Evolutionary conservation across 2,797 vertebrate genomes (phyloP).

Genomic region (Characodon lateralis): DNA sequence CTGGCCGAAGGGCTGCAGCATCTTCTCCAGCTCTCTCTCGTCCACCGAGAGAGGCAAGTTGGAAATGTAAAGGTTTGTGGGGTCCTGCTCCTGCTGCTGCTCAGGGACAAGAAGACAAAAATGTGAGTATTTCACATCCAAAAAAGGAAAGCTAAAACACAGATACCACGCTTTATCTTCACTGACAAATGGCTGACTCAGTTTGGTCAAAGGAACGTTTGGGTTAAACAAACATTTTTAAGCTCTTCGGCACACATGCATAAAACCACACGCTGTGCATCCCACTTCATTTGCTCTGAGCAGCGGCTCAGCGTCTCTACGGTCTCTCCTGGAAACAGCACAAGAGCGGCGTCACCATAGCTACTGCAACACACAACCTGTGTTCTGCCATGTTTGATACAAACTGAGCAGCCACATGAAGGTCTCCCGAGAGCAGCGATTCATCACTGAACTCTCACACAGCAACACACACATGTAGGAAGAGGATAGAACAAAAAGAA

Average conservation of each 20-base stretch:
- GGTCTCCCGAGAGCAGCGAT: conserved; percentile 50
- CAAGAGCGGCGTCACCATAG: conserved; percentile 69
- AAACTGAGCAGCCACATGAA: conserved; percentile 58
- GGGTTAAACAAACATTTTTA: conserved; percentile 38
- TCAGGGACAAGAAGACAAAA: conserved; percentile 38
- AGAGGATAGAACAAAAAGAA: conserved; percentile 18
- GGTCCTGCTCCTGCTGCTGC: conserved; percentile 99
- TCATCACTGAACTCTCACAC: conserved; percentile 59
- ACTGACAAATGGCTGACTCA: neutral
- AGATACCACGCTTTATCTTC: neutral
- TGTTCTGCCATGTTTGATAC: conserved; percentile 63
- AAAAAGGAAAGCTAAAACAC: neutral
- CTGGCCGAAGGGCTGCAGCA: conserved; percentile 96
- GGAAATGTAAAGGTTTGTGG: conserved; percentile 98
- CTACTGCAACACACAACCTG: conserved; percentile 68
- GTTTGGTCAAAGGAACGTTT: conserved; percentile 37
- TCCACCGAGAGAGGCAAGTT: conserved; percentile 97
- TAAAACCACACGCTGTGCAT: conserved; percentile 14
- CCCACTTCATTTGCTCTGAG: conserved; percentile 35
- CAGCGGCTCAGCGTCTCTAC: conserved; percentile 52
- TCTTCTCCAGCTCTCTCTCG: conserved; percentile 96
- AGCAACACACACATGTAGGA: conserved; percentile 20
- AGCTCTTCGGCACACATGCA: conserved; percentile 26
- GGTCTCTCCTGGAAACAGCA: conserved; percentile 70
- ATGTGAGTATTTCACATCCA: neutral